A percentile compares a stretch with the other conserved stretches of the same genome.
These are phyloP conservation scores for Cosmorhoe ocellata DNA, from an alignment of 2,888 invertebrate genomes.

Conservation along the genomic window DNA sequence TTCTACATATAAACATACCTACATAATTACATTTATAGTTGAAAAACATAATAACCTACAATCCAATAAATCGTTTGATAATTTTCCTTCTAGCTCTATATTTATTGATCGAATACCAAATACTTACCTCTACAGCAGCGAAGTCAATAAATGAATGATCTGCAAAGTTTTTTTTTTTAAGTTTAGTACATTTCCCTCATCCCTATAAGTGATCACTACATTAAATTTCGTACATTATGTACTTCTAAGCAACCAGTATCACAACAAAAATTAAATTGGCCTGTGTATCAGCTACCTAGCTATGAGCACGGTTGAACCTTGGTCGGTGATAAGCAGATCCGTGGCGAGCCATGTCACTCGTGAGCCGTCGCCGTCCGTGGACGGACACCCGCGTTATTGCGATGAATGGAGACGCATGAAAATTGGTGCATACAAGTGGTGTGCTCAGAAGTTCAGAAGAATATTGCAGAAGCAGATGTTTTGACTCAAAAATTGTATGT, in stretches of 20 bases:
- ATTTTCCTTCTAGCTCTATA: slow-evolving; percentile 1
- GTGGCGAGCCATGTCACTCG: slow-evolving; percentile 31
- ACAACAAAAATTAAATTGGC: background rate
- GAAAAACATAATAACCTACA: background rate
- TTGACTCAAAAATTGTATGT: too few species aligned
- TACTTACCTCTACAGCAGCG: too few species aligned
- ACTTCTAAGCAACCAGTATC: too few species aligned
- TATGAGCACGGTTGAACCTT: slow-evolving; percentile 59
- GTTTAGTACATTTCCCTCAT: too few species aligned
- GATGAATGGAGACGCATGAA: slow-evolving; percentile 13
- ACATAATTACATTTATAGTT: too few species aligned
- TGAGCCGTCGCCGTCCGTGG: background rate
- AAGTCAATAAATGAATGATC: too few species aligned
- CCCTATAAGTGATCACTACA: too few species aligned
- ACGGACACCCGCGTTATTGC: slow-evolving; percentile 1
- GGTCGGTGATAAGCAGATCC: slow-evolving; percentile 59
- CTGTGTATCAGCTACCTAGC: background rate
- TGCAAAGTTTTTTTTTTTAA: too few species aligned
- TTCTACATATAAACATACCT: too few species aligned
- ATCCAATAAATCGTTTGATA: background rate
- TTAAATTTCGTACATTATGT: too few species aligned
- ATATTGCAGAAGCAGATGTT: too few species aligned
- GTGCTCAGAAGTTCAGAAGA: too few species aligned
- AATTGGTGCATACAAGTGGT: slow-evolving; percentile 18
- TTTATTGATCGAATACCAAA: background rate